Base-by-base conservation (phyloP, 1,140 invertebrate species). In the Branchinecta lynchi region DNA sequence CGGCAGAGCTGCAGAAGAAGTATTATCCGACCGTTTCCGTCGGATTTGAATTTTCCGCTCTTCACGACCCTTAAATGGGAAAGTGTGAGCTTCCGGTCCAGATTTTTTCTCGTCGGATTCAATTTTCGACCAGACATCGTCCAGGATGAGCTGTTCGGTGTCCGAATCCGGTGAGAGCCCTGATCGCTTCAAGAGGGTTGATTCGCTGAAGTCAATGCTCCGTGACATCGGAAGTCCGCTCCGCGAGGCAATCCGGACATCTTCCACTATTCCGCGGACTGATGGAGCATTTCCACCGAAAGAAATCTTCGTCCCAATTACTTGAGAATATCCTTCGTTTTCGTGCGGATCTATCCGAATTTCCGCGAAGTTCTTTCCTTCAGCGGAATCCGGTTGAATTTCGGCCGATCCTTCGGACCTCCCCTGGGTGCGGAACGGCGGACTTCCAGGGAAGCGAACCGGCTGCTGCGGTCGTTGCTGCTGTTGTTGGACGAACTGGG, bases 251-350 rank as follows among this genome's bases (percentile, higher is more conserved):
- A 60, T 60, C 17, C 51, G 12, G 12, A 60, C 51, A 20, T 60
- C 51, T 60, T 60, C 51, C 17, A 60, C 51, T 15, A 20, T 15
- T 60, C 51, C 51, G 12, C 51, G 12, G 12, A 12, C 12, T 3
- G 51, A 60, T 15, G 51, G 51, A 20, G 12, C 6, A 15, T 60
- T 20, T 15, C 51, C 51, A 15, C 51, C 51, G 51, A 60, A 60
- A 15, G 51, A 60, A 3, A 60, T 12, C 51, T 15, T 60, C 17
- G 51, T 60, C 12, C 17, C 17, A 3, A 60, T 60, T 15, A 60
- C 51, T 60, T 60, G 51, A 60, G 51, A 60, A 20, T 15, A 60
- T 6, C 51, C 51, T 60, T 60, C 51, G 17, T 60, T 60, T 60
- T 60, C 51, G 12, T 60, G 12, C 12, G 51, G 51, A 20, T 60